A percentile compares a stretch with the other conserved stretches of the same genome.
Evolutionary conservation across 23 tunicate genomes (phyloP).

Genomic region (Botrylloides violaceus): DNA sequence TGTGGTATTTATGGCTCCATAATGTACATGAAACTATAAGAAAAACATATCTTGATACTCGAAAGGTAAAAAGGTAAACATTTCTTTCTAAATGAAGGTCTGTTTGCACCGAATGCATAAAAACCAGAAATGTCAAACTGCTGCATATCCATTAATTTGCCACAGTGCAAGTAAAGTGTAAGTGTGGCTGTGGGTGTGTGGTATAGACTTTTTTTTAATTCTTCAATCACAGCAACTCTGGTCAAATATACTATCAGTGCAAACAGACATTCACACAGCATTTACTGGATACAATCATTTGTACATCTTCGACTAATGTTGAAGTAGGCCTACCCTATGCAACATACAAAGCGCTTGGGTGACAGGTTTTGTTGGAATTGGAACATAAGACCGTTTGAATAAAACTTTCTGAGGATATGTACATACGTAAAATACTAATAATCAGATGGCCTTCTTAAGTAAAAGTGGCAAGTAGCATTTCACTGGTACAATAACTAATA

Average conservation of each 20-base stretch:
- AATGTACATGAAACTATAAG: background rate
- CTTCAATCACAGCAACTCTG: no score
- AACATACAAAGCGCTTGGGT: background rate
- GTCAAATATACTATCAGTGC: no score
- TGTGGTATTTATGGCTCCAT: background rate
- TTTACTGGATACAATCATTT: no score
- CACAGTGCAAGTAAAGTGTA: no score
- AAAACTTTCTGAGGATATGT: background rate
- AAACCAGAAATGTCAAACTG: no score
- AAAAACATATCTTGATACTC: background rate
- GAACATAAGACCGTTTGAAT: background rate
- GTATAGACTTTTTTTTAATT: no score
- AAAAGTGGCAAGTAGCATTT: slow-evolving; percentile 19
- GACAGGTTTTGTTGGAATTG: background rate
- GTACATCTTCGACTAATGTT: background rate
- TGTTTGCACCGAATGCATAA: no score
- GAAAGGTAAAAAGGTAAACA: background rate
- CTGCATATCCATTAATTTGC: no score
- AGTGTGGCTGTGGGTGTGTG: no score
- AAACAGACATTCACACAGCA: no score
- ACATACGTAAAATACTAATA: background rate
- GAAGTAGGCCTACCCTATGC: background rate
- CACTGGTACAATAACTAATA: background rate
- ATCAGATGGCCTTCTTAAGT: slow-evolving; percentile 16
- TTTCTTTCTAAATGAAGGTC: no score